phyloP scores from a whole-genome alignment of 2,888 invertebrate genomes.

The Aspidapion aeneum region DNA sequence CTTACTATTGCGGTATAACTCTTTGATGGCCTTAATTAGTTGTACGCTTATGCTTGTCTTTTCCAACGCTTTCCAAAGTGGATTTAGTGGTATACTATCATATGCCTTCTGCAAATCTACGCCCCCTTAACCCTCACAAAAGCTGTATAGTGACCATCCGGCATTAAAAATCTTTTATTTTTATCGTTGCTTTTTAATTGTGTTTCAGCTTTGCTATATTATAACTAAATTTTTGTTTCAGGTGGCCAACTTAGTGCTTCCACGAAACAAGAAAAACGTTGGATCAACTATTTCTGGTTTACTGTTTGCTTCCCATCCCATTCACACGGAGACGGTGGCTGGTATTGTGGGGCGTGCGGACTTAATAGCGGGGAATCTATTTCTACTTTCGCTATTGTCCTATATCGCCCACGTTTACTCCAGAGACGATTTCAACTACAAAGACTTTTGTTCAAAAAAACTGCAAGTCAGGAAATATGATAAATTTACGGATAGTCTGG shows the following conservation, averaged over 20 bases:
- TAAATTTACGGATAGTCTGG: constrained; percentile 39
- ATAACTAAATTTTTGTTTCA: constrained; percentile 80
- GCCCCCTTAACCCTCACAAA: too few relatives aligned
- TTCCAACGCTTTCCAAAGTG: too few relatives aligned
- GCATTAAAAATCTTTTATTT: too few relatives aligned
- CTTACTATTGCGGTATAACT: too few relatives aligned
- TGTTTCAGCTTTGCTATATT: too few relatives aligned
- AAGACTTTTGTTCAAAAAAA: constrained; percentile 32
- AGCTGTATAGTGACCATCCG: too few relatives aligned
- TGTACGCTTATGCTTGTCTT: too few relatives aligned
- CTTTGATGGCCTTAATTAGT: too few relatives aligned
- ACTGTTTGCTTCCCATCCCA: constrained; percentile 91
- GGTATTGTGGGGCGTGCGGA: constrained; percentile 95
- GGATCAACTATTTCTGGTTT: constrained; percentile 76
- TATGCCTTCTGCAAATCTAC: too few relatives aligned
- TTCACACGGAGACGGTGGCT: constrained; percentile 96
- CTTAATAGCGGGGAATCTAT: constrained; percentile 86
- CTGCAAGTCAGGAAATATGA: constrained; percentile 35
- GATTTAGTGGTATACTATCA: too few relatives aligned
- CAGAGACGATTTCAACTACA: constrained; percentile 50
- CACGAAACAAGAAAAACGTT: constrained; percentile 58
- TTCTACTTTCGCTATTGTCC: constrained; percentile 80
- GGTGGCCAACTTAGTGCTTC: constrained; percentile 68
- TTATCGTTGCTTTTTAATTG: too few relatives aligned
- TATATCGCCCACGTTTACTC: constrained; percentile 77